Evolutionary conservation across 2,888 invertebrate genomes (phyloP).

Genomic region (Ptychoptera albimana): DNA sequence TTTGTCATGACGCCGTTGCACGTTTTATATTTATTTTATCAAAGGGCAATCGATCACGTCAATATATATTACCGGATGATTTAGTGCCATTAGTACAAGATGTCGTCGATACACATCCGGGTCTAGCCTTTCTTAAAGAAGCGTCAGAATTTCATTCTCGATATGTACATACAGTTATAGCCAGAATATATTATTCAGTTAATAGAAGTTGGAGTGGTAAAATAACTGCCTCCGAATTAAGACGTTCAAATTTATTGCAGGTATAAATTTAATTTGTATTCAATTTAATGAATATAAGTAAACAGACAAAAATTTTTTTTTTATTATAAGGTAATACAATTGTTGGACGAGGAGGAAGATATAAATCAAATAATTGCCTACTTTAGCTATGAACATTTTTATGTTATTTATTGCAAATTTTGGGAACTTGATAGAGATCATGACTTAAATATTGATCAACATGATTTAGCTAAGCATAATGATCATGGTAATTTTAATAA

Average conservation of each 20-base stretch:
- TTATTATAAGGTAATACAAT: conserved; percentile 44
- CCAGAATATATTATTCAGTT: conserved; percentile 92
- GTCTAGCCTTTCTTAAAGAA: conserved; percentile 90
- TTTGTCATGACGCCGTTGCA: conserved; percentile 78
- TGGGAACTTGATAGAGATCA: conserved; percentile 99
- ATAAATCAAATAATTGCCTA: conserved; percentile 86
- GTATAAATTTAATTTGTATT: conserved; percentile 27
- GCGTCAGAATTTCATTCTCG: conserved; percentile 97
- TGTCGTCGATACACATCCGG: conserved; percentile 97
- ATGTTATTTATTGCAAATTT: conserved; percentile 99
- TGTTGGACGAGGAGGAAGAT: conserved; percentile 90
- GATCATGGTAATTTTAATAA: conserved; percentile 73
- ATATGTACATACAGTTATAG: conserved; percentile 97
- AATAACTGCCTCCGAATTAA: conserved; percentile 74
- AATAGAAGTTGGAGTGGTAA: conserved; percentile 94
- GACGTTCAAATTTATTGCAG: conserved; percentile 78
- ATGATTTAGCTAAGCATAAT: conserved; percentile 86
- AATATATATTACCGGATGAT: conserved; percentile 65
- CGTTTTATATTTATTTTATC: conserved; percentile 78
- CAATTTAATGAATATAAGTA: background rate
- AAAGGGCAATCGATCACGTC: conserved; percentile 38
- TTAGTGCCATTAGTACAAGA: conserved; percentile 89
- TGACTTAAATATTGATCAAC: conserved; percentile 87
- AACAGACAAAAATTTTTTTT: background rate
- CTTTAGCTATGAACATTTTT: conserved; percentile 98